phyloP scores from a whole-genome alignment of 2,113 vertebrate species.

The zebrafish (Danio rerio) region GRCz12tu NC_133186.1:30844501-30845000 shows the following conservation, averaged over 20 bases:
- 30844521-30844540: constrained; percentile 26
- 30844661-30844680: constrained; percentile 64
- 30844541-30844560: constrained; percentile 59
- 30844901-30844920: constrained; percentile 42
- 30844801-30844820: constrained; percentile 65
- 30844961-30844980: neutral
- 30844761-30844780: constrained; percentile 66
- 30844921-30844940: neutral
- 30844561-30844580: constrained; percentile 54
- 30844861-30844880: constrained; percentile 53
- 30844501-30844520: constrained; percentile 50
- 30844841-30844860: constrained; percentile 53
- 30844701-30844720: constrained; percentile 69
- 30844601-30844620: constrained; percentile 54
- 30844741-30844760: constrained; percentile 70
- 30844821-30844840: constrained; percentile 54
- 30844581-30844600: constrained; percentile 10
- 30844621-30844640: constrained; percentile 48
- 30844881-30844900: constrained; percentile 48
- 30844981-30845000: constrained; percentile 18
- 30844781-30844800: constrained; percentile 60
- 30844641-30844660: constrained; percentile 62
- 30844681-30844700: constrained; percentile 67
- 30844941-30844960: constrained; percentile 27
- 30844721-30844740: constrained; percentile 65